Conservation (phyloP, 1,140 invertebrate species). For the Alviniconcha marisindica region DNA sequence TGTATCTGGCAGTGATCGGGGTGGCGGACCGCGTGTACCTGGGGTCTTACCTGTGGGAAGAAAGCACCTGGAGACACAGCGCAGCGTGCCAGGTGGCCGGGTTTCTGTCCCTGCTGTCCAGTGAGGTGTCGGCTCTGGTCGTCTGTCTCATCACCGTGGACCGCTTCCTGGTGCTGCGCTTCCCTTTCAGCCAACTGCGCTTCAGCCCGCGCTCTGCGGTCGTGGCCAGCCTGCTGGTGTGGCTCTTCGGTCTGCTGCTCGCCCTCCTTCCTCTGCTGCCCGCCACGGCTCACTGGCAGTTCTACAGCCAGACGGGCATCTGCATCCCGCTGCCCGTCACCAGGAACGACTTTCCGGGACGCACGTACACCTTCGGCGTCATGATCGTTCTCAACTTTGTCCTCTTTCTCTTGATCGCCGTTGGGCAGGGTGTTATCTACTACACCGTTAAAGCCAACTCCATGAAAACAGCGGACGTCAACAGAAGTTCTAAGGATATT, state of each 20-base stretch:
- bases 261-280: neutral
- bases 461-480: neutral
- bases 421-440: neutral
- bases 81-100: constrained; percentile 48
- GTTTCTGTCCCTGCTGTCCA: constrained; percentile 59
- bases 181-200: constrained; percentile 49
- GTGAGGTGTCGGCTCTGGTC: constrained; percentile 58
- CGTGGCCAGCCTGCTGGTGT: neutral
- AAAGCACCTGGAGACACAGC: neutral
- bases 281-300: neutral
- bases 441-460: neutral
- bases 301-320: neutral
- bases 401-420: neutral
- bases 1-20: constrained; percentile 2
- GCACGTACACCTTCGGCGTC: neutral
- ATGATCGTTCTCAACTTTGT: neutral
- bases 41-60: constrained; percentile 14
- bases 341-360: neutral
- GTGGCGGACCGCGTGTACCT: constrained; percentile 9
- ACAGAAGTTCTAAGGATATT: neutral
- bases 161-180: constrained; percentile 55
- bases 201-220: neutral
- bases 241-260: neutral
- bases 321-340: neutral
- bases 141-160: constrained; percentile 62